phyloP scores from a whole-genome alignment of 2,113 vertebrate species.

The Chascanopsetta lugubris region DNA sequence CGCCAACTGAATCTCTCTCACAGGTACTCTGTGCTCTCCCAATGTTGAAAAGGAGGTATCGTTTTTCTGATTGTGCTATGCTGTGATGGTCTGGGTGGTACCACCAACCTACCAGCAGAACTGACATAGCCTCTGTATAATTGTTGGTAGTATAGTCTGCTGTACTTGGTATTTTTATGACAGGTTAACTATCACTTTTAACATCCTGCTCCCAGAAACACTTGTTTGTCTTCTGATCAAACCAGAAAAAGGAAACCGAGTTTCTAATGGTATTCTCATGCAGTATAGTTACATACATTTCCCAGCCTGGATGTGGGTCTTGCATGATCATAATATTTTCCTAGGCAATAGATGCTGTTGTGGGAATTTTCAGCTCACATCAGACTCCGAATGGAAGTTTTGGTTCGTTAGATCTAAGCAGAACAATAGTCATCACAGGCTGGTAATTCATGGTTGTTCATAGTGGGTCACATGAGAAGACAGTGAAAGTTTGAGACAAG shows the following conservation, averaged over 20 bases:
- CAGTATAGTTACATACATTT: not conserved
- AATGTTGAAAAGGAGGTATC: not conserved
- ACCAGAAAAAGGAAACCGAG: constrained; percentile 2
- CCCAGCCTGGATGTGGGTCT: not conserved
- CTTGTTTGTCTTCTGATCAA: not conserved
- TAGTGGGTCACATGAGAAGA: not conserved
- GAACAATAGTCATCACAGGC: not conserved
- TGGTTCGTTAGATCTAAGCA: too few species aligned
- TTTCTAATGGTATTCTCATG: not conserved
- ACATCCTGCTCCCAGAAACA: not conserved
- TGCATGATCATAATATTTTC: not conserved
- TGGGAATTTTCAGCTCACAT: constrained; percentile 3
- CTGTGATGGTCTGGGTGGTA: not conserved
- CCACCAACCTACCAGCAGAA: not conserved
- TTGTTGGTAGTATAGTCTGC: constrained; percentile 7
- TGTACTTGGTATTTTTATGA: constrained; percentile 4
- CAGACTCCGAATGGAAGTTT: too few species aligned
- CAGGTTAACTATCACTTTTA: not conserved
- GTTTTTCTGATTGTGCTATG: constrained; percentile 3
- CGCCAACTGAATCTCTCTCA: constrained; percentile 1
- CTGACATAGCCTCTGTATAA: constrained; percentile 1
- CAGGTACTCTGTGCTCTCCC: not conserved
- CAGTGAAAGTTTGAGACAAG: not conserved
- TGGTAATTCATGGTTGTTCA: too few species aligned
- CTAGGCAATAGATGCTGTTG: not conserved